A percentile compares a stretch with the other conserved stretches of the same genome.
Evolutionary conservation across 2,113 vertebrate genomes (phyloP).

Genomic region (Desmodus rotundus): DNA sequence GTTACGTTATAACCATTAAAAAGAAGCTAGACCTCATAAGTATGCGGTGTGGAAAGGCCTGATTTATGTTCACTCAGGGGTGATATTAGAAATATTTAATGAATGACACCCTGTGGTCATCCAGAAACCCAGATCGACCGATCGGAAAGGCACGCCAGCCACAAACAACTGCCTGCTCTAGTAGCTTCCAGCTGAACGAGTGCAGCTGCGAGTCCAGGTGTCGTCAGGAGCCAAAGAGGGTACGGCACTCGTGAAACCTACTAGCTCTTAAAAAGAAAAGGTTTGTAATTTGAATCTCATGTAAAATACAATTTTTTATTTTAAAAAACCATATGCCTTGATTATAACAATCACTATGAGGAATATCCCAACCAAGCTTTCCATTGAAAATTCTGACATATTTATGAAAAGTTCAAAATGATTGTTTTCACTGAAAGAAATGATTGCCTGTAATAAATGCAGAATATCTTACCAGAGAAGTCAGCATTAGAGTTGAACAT

Average conservation of each 20-base stretch:
- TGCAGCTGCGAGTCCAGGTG: background rate
- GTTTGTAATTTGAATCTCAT: background rate
- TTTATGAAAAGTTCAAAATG: background rate
- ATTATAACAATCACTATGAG: background rate
- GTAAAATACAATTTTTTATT: background rate
- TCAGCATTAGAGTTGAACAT: background rate
- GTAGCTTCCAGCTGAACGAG: background rate
- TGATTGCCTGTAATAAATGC: background rate
- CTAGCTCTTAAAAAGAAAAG: background rate
- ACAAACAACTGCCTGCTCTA: background rate
- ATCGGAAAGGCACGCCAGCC: background rate
- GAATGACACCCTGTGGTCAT: background rate
- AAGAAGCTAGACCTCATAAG: background rate
- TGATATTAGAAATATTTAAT: slow-evolving; percentile 10
- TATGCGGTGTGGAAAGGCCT: background rate
- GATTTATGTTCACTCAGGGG: background rate
- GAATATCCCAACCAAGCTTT: background rate
- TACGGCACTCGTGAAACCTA: background rate
- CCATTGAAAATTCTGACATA: background rate
- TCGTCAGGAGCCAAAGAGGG: background rate
- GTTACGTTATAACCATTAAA: background rate
- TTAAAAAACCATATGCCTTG: background rate
- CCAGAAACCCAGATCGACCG: background rate
- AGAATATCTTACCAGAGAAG: background rate
- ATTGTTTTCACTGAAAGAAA: background rate